phyloP scores from a whole-genome alignment of 2,888 invertebrate genomes.

The Agrotis clavis region DNA sequence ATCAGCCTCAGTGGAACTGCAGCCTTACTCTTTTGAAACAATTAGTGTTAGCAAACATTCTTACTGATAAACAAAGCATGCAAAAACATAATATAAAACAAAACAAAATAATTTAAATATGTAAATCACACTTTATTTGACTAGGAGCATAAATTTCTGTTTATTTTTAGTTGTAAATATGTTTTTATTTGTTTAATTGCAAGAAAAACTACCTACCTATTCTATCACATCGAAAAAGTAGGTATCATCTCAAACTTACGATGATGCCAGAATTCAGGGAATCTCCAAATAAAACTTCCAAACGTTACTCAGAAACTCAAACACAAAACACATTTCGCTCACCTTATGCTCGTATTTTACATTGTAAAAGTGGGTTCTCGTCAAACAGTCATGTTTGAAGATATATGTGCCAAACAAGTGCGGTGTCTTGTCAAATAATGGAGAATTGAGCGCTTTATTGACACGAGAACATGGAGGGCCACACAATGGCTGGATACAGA shows the following conservation, averaged over 20 bases:
- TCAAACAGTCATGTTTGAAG: slow-evolving; percentile 56
- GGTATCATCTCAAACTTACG: not conserved
- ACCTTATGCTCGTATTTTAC: slow-evolving; percentile 32
- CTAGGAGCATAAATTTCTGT: too few relatives aligned
- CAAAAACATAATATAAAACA: too few relatives aligned
- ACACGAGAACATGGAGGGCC: slow-evolving; percentile 27
- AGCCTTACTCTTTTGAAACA: too few relatives aligned
- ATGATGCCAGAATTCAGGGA: not conserved
- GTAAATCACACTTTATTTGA: too few relatives aligned
- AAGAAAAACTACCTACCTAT: not conserved
- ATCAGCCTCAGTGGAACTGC: too few relatives aligned
- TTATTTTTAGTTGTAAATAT: too few relatives aligned
- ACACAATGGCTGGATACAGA: not conserved
- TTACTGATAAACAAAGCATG: too few relatives aligned
- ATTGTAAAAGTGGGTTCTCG: slow-evolving; percentile 35
- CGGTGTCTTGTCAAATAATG: slow-evolving; percentile 61
- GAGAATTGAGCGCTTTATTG: slow-evolving; percentile 56
- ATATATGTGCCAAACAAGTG: slow-evolving; percentile 55
- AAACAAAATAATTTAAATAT: too few relatives aligned
- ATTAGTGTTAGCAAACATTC: too few relatives aligned
- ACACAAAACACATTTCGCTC: slow-evolving; percentile 32
- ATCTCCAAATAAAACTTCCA: slow-evolving; percentile 8
- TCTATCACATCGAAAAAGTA: not conserved
- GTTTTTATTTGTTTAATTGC: too few relatives aligned
- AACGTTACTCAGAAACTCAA: slow-evolving; percentile 33